Evolutionary conservation across 2,113 vertebrate species (phyloP).

Genomic region (Chaetops frenatus): DNA sequence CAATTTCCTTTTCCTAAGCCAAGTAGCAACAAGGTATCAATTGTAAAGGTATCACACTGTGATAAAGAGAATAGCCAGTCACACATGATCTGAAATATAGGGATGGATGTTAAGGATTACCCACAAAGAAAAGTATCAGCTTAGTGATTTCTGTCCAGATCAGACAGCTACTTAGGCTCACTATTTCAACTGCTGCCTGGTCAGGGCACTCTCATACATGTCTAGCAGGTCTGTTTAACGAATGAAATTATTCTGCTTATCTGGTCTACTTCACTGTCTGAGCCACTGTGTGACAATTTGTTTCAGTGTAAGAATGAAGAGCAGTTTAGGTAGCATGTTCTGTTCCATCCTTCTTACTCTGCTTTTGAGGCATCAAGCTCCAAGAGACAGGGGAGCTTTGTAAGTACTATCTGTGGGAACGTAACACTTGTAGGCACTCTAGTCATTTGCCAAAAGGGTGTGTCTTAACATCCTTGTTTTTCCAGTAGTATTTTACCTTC

Average conservation of each 20-base stretch:
- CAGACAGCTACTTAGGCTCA: background rate
- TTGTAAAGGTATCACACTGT: background rate
- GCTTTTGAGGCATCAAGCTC: background rate
- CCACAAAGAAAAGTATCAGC: background rate
- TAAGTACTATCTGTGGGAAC: background rate
- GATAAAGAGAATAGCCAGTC: background rate
- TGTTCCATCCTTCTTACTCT: background rate
- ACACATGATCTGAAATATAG: background rate
- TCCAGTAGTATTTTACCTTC: constrained; percentile 72
- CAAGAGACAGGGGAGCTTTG: background rate
- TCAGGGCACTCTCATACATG: background rate
- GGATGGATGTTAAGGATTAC: background rate
- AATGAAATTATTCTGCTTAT: background rate
- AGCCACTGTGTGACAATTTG: background rate
- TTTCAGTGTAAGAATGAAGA: background rate
- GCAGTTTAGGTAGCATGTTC: background rate
- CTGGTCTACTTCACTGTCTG: background rate
- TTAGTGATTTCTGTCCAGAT: background rate
- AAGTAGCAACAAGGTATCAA: background rate
- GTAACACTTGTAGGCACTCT: background rate
- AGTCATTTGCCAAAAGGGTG: background rate
- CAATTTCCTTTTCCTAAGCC: background rate
- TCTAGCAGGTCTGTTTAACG: background rate
- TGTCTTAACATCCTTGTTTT: background rate
- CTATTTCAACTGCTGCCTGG: background rate